Evolutionary conservation across 2,888 invertebrate genomes (phyloP), one percentile per base, ranked within the genome.

Genomic region (Apodemia mormo): DNA sequence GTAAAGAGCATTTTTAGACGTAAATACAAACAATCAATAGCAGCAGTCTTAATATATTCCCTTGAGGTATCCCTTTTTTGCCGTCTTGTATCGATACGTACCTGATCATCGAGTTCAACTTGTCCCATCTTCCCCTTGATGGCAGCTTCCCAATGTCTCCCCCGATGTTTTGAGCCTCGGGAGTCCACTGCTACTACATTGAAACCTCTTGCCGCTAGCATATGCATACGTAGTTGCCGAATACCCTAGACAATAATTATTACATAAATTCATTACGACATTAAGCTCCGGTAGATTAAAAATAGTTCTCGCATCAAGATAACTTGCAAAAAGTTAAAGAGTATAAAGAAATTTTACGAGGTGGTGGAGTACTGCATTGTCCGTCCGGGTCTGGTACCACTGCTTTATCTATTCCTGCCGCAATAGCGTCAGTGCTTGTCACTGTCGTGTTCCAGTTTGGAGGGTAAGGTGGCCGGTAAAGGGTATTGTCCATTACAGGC

Each of bases 171-270:
- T 0, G 99, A 99, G 0, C 99, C 99, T 67, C 99, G 94, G 0
- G 98, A 98, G 92, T 99, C 99, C 37, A 99, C 96, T 30, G 98
- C 96, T 43, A 99, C 96, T 0, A 99, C 99, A 85, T 98, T 98
- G 90, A 98, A 99, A 0, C 99, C 99, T 76, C 98, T 96, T 29
- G 98, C 97, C 0, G 99, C 98, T 70, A 99, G 93, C 96, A 99
- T 98, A 81, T 99, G 98, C 95, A 98, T 97, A 73, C 99, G 94
- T 37, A 98, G 93, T 81, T 98, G 98, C 71, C 98, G 95, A 94
- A 97, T 97, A 68, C 97, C 97, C 97, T 97, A 85, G 3, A 29
- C 33, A 30, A 33, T 33, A 33, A 33, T 33, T 33, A 4, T 33
- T 33, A 4, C 2, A 33, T 33, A 33, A 33, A 33, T 3, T 33